phyloP scores from a whole-genome alignment of 2,113 vertebrate genomes.

The Vulpes vulpes region DNA sequence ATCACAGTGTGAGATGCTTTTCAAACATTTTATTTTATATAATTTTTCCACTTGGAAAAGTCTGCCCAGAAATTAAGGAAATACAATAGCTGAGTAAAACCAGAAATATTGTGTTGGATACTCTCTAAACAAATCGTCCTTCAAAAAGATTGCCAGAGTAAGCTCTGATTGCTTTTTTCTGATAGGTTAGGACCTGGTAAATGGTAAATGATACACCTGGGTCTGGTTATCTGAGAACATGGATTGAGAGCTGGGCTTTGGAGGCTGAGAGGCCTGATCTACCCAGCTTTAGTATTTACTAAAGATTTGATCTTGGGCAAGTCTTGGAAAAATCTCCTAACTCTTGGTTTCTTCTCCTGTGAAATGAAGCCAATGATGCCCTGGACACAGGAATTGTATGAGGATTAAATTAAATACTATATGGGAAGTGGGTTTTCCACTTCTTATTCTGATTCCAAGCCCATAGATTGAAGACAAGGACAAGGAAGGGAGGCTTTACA shows the following conservation, averaged over 20 bases:
- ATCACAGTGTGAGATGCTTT: slow-evolving; percentile 69
- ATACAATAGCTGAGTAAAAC: slow-evolving; percentile 59
- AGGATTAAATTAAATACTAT: slow-evolving; percentile 31
- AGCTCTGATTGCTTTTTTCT: not conserved
- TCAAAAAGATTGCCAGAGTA: slow-evolving; percentile 30
- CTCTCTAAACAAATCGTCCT: slow-evolving; percentile 61
- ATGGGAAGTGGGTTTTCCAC: not conserved
- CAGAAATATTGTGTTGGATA: slow-evolving; percentile 30
- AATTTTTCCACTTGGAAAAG: slow-evolving; percentile 70
- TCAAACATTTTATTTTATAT: slow-evolving; percentile 74
- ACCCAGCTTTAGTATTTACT: slow-evolving; percentile 1
- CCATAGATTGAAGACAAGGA: not conserved
- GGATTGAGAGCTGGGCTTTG: not conserved
- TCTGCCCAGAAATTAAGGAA: slow-evolving; percentile 70
- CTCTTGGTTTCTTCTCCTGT: slow-evolving; percentile 20
- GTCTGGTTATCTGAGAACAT: not conserved
- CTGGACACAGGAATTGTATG: not conserved
- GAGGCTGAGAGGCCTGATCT: not conserved
- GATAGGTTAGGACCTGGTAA: not conserved
- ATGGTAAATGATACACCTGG: not conserved
- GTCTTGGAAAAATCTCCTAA: not conserved
- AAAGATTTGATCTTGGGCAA: not conserved
- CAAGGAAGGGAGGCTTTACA: not conserved
- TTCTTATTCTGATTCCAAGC: not conserved
- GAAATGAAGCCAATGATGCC: not conserved